These are phyloP conservation scores for Protonemura montana DNA, from an alignment of 2,888 invertebrate species.

Conservation along the genomic window DNA sequence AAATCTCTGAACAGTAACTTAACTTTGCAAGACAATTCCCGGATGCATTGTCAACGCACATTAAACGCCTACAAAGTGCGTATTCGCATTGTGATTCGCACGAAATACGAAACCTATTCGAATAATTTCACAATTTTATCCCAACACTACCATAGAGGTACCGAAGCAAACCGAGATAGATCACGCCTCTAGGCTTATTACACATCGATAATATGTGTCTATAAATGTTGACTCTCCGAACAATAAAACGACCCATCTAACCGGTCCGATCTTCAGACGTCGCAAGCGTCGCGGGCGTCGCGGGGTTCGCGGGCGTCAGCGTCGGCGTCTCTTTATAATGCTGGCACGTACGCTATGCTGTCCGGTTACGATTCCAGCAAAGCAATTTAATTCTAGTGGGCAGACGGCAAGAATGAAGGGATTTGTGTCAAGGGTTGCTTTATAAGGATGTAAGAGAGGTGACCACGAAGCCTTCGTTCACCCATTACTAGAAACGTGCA, in stretches of 20 bases:
- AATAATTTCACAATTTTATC: too few species aligned
- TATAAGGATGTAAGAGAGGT: conserved; percentile 27
- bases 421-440: conserved; percentile 35
- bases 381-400: conserved; percentile 43
- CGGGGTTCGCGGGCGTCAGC: conserved; percentile 2
- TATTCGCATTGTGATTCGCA: too few species aligned
- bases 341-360: conserved; percentile 27
- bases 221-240: conserved; percentile 43
- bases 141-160: too few species aligned
- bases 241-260: conserved; percentile 22
- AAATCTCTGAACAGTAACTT: too few species aligned
- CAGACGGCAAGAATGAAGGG: conserved; percentile 40
- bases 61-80: too few species aligned
- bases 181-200: too few species aligned
- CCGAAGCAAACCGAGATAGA: too few species aligned
- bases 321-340: conserved; percentile 31
- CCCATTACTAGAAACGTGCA: neutral
- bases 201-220: conserved; percentile 12
- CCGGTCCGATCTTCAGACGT: too few species aligned
- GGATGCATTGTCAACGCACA: too few species aligned
- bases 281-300: neutral
- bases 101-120: too few species aligned
- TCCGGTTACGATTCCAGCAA: conserved; percentile 19
- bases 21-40: too few species aligned
- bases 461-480: conserved; percentile 7